These are phyloP conservation scores for Panagrolaimus sp. DNA, from an alignment of 1,140 invertebrate species.

Conservation along the genomic window DNA sequence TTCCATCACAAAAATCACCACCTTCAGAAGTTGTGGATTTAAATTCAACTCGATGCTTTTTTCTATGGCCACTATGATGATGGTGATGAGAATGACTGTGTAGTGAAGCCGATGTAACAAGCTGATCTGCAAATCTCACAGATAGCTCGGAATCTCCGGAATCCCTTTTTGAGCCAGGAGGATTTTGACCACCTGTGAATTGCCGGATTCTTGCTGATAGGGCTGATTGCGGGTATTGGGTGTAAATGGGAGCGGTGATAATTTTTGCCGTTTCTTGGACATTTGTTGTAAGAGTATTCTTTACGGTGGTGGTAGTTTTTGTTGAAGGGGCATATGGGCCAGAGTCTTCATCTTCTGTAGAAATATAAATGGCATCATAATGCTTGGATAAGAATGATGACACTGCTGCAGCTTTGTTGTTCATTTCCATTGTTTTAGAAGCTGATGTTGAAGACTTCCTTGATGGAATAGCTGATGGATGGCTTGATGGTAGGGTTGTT, in stretches of 20 bases:
- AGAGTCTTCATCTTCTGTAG: constrained; percentile 3
- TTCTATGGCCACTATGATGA: background rate
- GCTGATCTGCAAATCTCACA: background rate
- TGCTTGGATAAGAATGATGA: constrained; percentile 2
- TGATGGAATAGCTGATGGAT: too few relatives aligned
- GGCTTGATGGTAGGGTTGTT: too few relatives aligned
- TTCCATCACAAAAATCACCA: constrained; percentile 8
- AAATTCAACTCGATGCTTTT: constrained; percentile 10
- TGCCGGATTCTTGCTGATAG: background rate
- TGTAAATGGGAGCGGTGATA: background rate
- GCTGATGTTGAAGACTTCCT: too few relatives aligned
- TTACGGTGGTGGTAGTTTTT: constrained; percentile 5
- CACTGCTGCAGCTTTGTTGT: background rate
- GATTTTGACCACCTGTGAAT: background rate
- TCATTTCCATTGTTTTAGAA: too few relatives aligned
- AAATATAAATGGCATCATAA: constrained; percentile 11
- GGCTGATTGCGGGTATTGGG: background rate
- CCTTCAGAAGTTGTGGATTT: constrained; percentile 15
- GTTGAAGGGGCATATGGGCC: constrained; percentile 19
- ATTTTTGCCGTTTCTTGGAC: background rate
- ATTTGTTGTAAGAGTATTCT: background rate
- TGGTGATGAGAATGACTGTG: too few relatives aligned
- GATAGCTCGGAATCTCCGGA: background rate
- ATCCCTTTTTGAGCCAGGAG: background rate
- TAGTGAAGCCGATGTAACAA: background rate